phyloP scores from a whole-genome alignment of 2,113 vertebrate species.

The Crotalus helleri region DNA sequence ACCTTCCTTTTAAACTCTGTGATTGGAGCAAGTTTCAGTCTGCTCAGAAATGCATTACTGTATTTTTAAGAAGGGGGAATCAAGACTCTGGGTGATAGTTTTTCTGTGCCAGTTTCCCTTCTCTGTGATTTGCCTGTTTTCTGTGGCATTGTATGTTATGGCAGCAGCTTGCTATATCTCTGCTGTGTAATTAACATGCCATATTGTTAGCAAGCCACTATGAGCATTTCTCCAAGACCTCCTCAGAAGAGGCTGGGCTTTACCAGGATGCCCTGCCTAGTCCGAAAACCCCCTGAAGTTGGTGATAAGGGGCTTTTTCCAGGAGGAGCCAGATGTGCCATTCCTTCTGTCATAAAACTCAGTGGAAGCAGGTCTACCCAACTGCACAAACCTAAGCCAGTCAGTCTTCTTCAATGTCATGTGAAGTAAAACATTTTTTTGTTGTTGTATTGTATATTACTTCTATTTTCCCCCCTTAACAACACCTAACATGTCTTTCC shows the following conservation, averaged over 20 bases:
- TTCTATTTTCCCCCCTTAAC: not conserved
- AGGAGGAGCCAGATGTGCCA: not conserved
- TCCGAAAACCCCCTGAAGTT: not conserved
- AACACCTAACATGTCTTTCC: not conserved
- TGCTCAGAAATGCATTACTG: not conserved
- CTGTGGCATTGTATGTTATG: not conserved
- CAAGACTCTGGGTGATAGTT: not conserved
- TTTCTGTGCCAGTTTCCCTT: not conserved
- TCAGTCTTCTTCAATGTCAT: not conserved
- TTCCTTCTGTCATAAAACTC: not conserved
- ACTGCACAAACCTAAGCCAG: not conserved
- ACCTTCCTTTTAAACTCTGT: not conserved
- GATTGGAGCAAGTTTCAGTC: not conserved
- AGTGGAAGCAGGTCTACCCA: not conserved
- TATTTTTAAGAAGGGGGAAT: not conserved
- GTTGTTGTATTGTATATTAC: not conserved
- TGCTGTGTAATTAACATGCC: not conserved
- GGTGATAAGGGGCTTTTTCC: not conserved
- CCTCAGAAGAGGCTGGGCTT: not conserved
- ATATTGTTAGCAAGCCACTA: not conserved
- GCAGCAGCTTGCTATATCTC: not conserved
- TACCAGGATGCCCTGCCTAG: not conserved
- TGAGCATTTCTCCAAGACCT: not conserved
- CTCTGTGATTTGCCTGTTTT: not conserved
- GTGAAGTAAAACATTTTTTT: not conserved